Percentiles rank a stretch among this genome's conserved stretches.
phyloP scores from a whole-genome alignment of 2,797 vertebrate genomes.

The Sebastes kiyomatsui region DNA sequence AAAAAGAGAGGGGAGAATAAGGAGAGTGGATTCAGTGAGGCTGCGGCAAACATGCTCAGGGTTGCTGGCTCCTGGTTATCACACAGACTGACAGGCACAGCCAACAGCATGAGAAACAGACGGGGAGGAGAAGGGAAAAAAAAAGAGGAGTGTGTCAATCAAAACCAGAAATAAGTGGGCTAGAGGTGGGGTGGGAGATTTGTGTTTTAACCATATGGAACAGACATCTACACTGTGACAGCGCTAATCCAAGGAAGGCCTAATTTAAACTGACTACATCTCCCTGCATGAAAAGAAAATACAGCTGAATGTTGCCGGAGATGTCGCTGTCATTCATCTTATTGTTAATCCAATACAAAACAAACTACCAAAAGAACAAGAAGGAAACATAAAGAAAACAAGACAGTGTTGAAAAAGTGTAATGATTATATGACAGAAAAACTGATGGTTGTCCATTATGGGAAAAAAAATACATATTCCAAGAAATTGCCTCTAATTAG shows the following conservation, averaged over 20 bases:
- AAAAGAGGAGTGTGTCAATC: constrained; percentile 74
- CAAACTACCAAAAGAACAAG: constrained; percentile 37
- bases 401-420: constrained; percentile 13
- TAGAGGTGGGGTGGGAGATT: constrained; percentile 73
- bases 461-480: constrained; percentile 1
- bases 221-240: constrained; percentile 75
- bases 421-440: constrained; percentile 40
- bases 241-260: constrained; percentile 70
- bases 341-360: constrained; percentile 45
- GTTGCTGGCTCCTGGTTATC: constrained; percentile 78
- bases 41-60: constrained; percentile 74
- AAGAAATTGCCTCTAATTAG: constrained; percentile 42
- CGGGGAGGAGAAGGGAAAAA: constrained; percentile 42
- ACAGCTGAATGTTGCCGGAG: constrained; percentile 18
- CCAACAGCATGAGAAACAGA: constrained; percentile 83
- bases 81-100: constrained; percentile 83
- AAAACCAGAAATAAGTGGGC: constrained; percentile 80
- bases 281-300: constrained; percentile 12
- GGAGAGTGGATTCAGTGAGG: constrained; percentile 74
- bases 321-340: constrained; percentile 34
- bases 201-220: constrained; percentile 80
- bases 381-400: constrained; percentile 35
- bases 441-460: constrained; percentile 13
- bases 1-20: constrained; percentile 51
- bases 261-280: constrained; percentile 75